Evolutionary conservation across 1,140 invertebrate species (phyloP).

Genomic region (Drosophila punjabiensis): DNA sequence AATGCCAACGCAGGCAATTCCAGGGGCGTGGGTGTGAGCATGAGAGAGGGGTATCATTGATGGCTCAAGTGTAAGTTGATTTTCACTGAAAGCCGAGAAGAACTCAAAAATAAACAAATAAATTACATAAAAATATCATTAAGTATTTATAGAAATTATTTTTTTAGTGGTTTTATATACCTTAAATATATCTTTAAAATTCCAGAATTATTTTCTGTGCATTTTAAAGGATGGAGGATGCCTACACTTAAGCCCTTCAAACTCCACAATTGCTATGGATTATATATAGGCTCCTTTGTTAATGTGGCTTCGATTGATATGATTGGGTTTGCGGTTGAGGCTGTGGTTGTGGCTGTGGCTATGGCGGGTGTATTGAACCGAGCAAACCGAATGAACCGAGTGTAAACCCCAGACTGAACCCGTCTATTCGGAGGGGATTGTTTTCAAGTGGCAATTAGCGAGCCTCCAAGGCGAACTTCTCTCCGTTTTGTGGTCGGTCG

Average conservation of each 20-base stretch:
- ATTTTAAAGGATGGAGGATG: not conserved
- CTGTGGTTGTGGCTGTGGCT: slow-evolving; percentile 6
- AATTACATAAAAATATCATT: not conserved
- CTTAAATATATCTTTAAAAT: not conserved
- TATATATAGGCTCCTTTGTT: slow-evolving; percentile 40
- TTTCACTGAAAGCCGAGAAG: slow-evolving; percentile 1
- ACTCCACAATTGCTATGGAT: slow-evolving; percentile 59
- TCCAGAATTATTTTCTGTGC: slow-evolving; percentile 12
- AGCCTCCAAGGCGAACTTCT: slow-evolving; percentile 23
- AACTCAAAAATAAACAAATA: not conserved
- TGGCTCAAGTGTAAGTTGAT: slow-evolving; percentile 30
- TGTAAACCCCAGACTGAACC: slow-evolving; percentile 11
- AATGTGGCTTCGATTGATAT: slow-evolving; percentile 45
- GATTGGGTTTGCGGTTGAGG: slow-evolving; percentile 46
- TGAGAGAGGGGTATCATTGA: slow-evolving; percentile 12
- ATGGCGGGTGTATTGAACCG: slow-evolving; percentile 59
- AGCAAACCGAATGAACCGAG: slow-evolving; percentile 15
- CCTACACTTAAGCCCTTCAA: slow-evolving; percentile 25
- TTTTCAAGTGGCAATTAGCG: slow-evolving; percentile 70
- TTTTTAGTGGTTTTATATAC: not conserved
- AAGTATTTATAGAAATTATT: not conserved
- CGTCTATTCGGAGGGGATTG: slow-evolving; percentile 30
- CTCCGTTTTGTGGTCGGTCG: slow-evolving; percentile 39
- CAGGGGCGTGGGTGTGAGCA: slow-evolving; percentile 15
- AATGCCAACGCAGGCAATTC: slow-evolving; percentile 49